A percentile compares a stretch with the other conserved stretches of the same genome.
Evolutionary conservation across 2,113 vertebrate genomes (phyloP).

Genomic region (Triplophysa siluroides): DNA sequence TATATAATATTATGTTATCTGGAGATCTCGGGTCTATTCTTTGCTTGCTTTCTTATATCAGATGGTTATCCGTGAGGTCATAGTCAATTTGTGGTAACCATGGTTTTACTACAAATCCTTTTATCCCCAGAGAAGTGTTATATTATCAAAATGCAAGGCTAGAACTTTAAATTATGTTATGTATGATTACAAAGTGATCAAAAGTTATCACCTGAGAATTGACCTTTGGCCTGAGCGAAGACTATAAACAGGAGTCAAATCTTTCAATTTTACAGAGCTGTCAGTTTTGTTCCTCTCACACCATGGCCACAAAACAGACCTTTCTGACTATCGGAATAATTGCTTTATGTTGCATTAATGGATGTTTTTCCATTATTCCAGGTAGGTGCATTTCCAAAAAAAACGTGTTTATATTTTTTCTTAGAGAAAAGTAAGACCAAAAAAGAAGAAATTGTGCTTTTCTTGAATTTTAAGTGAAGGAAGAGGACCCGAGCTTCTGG

Average conservation of each 20-base stretch:
- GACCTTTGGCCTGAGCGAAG: constrained; percentile 38
- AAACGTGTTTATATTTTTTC: background rate
- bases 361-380: constrained; percentile 36
- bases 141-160: background rate
- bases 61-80: too few species aligned
- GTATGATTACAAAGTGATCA: constrained; percentile 16
- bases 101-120: background rate
- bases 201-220: background rate
- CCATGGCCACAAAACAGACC: constrained; percentile 59
- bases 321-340: constrained; percentile 61
- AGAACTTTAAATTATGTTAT: too few species aligned
- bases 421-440: background rate
- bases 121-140: background rate
- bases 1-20: too few species aligned
- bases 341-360: constrained; percentile 57
- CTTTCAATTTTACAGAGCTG: background rate
- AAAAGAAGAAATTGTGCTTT: background rate
- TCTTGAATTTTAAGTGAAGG: constrained; percentile 49
- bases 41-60: too few species aligned
- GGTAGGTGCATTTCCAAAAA: constrained; percentile 61
- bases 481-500: constrained; percentile 74
- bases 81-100: too few species aligned
- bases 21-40: too few species aligned
- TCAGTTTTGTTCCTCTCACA: background rate
- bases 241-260: constrained; percentile 42